These are phyloP conservation scores for Cacatua alba DNA, from an alignment of 2,113 vertebrate genomes.

Conservation along the genomic window DNA sequence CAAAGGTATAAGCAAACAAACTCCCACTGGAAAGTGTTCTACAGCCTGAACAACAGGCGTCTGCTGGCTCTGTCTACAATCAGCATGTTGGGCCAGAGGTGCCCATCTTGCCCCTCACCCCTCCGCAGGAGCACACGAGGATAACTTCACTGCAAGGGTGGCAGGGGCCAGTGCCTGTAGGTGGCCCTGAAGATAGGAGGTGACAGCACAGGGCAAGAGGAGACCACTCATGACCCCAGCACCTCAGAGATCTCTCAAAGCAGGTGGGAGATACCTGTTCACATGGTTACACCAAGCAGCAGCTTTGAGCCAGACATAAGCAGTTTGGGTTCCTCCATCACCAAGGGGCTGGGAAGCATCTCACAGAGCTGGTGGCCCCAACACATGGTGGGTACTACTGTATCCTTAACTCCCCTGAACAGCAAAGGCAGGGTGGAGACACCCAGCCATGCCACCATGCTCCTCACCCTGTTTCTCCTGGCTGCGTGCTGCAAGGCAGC, in stretches of 20 bases:
- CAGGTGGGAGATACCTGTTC: not conserved
- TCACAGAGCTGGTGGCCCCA: not conserved
- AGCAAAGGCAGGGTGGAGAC: not conserved
- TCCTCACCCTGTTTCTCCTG: not conserved
- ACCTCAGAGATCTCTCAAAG: not conserved
- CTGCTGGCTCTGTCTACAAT: not conserved
- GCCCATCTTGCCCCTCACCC: not conserved
- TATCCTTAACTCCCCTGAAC: not conserved
- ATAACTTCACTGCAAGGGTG: not conserved
- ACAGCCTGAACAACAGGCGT: not conserved
- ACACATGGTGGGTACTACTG: not conserved
- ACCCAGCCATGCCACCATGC: not conserved
- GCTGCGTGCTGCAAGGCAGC: not conserved
- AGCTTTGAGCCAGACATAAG: not conserved
- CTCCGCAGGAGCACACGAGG: fast-evolving
- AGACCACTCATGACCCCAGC: not conserved
- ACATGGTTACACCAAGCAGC: not conserved
- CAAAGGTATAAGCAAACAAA: slow-evolving; percentile 15
- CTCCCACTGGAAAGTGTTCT: not conserved
- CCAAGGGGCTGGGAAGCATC: not conserved
- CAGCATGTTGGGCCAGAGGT: not conserved
- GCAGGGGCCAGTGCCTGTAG: not conserved
- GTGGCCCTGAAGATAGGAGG: not conserved
- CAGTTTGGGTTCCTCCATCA: not conserved
- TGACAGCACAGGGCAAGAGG: fast-evolving